Conservation (phyloP, 2,888 invertebrate genomes). For the Drosophila demipolita region DNA sequence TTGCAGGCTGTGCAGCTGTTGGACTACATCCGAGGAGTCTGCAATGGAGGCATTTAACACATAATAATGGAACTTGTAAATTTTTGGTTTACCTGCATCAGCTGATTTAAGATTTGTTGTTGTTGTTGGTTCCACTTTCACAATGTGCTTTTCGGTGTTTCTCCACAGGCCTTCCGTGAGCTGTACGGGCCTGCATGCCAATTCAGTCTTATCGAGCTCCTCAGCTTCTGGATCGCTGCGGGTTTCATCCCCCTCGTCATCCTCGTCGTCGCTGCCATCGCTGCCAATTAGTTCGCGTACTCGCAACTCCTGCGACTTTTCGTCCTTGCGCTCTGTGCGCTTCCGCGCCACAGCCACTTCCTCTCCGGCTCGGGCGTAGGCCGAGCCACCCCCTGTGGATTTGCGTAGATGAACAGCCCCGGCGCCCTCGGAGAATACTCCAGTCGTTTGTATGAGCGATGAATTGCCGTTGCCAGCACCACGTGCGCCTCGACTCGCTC, state of each 20-base stretch:
- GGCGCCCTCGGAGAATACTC: constrained; percentile 84
- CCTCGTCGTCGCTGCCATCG: constrained; percentile 69
- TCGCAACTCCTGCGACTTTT: constrained; percentile 70
- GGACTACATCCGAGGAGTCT: constrained; percentile 64
- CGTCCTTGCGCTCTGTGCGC: constrained; percentile 78
- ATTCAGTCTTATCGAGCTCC: constrained; percentile 77
- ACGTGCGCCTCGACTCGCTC: constrained; percentile 62
- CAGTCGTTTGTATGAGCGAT: constrained; percentile 82
- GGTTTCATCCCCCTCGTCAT: constrained; percentile 36
- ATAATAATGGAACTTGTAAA: not conserved
- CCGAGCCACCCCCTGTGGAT: constrained; percentile 59
- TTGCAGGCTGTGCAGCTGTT: constrained; percentile 71
- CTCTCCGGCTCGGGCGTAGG: constrained; percentile 70
- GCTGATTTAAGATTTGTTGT: constrained; percentile 8
- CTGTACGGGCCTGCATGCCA: constrained; percentile 81
- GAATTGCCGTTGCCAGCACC: constrained; percentile 72
- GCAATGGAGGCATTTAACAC: not conserved
- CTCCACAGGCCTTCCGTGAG: constrained; percentile 78
- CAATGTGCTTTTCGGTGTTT: constrained; percentile 25
- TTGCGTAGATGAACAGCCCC: constrained; percentile 77
- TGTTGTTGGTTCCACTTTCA: constrained; percentile 29
- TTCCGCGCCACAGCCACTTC: constrained; percentile 73
- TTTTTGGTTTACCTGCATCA: constrained; percentile 27
- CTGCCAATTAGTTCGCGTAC: constrained; percentile 72
- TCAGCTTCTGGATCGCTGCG: constrained; percentile 65